A percentile compares a stretch with the other conserved stretches of the same genome.
phyloP scores from a whole-genome alignment of 2,888 invertebrate species.

The Polymixis lichenea region DNA sequence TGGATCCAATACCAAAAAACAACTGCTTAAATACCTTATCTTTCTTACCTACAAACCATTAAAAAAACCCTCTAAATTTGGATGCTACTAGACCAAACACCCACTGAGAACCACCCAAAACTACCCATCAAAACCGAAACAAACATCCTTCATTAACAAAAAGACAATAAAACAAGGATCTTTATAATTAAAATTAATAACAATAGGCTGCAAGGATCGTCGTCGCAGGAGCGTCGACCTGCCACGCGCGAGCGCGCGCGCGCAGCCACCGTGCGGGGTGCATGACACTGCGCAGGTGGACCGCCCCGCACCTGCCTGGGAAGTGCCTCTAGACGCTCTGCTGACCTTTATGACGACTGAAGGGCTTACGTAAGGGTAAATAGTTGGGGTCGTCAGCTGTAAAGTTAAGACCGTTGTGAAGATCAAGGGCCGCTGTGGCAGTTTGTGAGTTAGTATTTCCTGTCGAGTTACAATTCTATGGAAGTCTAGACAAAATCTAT shows the following conservation, averaged over 20 bases:
- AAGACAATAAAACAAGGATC: slow-evolving; percentile 53
- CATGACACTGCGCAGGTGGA: slow-evolving; percentile 77
- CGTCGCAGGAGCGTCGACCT: slow-evolving; percentile 79
- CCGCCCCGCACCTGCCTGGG: slow-evolving; percentile 69
- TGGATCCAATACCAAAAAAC: not conserved
- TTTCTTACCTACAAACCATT: not conserved
- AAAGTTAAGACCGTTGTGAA: slow-evolving; percentile 35
- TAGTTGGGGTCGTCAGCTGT: slow-evolving; percentile 43
- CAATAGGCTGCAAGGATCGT: slow-evolving; percentile 59
- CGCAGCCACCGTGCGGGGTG: slow-evolving; percentile 84
- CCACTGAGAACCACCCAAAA: slow-evolving; percentile 13
- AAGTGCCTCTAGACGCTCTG: slow-evolving; percentile 64
- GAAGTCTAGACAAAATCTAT: not conserved
- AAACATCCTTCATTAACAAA: slow-evolving; percentile 35
- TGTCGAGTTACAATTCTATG: not conserved
- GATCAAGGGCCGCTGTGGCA: not conserved
- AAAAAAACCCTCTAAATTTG: not conserved
- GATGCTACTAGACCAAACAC: not conserved
- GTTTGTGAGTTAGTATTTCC: not conserved
- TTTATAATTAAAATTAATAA: slow-evolving; percentile 60
- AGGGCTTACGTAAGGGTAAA: slow-evolving; percentile 61
- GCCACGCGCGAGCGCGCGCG: slow-evolving; percentile 77
- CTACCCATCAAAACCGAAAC: slow-evolving; percentile 1
- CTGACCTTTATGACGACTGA: slow-evolving; percentile 72
- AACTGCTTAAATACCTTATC: not conserved